phyloP scores from a whole-genome alignment of 2,797 vertebrate species.

The Melopsittacus undulatus region DNA sequence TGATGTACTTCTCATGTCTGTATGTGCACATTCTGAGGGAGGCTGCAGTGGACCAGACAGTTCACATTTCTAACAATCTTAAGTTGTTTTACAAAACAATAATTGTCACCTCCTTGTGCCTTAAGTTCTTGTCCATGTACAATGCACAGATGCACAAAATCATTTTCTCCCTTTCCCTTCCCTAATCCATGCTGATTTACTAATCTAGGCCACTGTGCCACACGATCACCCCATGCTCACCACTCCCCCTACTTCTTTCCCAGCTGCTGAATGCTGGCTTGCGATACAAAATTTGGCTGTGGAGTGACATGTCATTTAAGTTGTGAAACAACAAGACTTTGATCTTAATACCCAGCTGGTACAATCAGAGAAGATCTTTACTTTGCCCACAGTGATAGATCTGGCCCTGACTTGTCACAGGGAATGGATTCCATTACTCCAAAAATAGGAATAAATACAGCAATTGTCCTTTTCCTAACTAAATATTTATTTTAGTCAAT shows the following conservation, averaged over 20 bases:
- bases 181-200: not conserved
- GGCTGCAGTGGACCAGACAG: not conserved
- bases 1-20: not conserved
- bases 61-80: not conserved
- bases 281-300: not conserved
- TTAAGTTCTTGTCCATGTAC: not conserved
- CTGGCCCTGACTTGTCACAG: not conserved
- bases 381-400: slow-evolving; percentile 4
- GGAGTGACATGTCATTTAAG: not conserved
- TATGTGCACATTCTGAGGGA: not conserved
- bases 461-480: not conserved
- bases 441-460: not conserved
- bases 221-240: not conserved
- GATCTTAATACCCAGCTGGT: not conserved
- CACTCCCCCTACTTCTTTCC: not conserved
- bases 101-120: not conserved
- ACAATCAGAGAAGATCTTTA: slow-evolving; percentile 1
- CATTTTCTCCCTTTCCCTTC: not conserved
- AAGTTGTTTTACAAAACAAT: not conserved
- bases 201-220: not conserved
- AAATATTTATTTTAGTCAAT: not conserved
- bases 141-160: not conserved
- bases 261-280: not conserved
- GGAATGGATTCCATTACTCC: not conserved
- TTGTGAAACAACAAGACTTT: slow-evolving; percentile 27